Evolutionary conservation across 2,888 invertebrate species (phyloP), one percentile per base, ranked within the genome.

Genomic region (Drosophila nr. medialis): DNA sequence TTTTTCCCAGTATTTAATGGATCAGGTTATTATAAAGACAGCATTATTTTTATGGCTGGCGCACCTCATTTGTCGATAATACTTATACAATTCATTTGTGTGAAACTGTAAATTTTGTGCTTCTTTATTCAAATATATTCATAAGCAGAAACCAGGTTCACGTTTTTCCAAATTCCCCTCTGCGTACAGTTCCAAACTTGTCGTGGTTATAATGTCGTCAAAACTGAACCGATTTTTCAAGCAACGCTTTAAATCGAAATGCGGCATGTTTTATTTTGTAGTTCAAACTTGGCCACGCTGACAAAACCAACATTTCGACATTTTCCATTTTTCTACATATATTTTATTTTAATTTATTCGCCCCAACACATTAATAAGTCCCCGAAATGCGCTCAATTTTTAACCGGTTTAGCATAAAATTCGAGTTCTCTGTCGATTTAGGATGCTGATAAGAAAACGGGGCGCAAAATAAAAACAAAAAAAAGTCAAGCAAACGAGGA

Each of bases 321-420:
- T 24, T 45, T 45, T 2, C 8, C 4, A 24, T 18, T 18, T 45
- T 8, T 24, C 6, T 11, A 18, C 11, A n/a, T 18, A 2, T 0
- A 24, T 15, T 18, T 32, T 8, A 11, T n/a, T 56, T n/a, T 13
- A 55, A 38, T 38, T 38, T 55, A 38, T 29, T 15, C 18, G 18
- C 11, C 15, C 61, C 38, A 58, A 68, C 50, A 64, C 54, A 71
- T 81, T 68, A 65, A 38, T 27, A 38, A 32, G 27, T 24, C 8
- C 49, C 7, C 6, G 30, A 40, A 58, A 56, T n/a, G 6, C 48
- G 45, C 27, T 59, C 45, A 58, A 51, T 40, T 42, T 53, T 59
- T 6, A 82, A 83, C 72, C 51, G 80, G 83, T 80, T 82, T 53
- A 54, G 13, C 53, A 60, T 80, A 45, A 34, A 50, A 36, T 48